Evolutionary conservation across 2,888 invertebrate genomes (phyloP).

Genomic region (Amiota communis): DNA sequence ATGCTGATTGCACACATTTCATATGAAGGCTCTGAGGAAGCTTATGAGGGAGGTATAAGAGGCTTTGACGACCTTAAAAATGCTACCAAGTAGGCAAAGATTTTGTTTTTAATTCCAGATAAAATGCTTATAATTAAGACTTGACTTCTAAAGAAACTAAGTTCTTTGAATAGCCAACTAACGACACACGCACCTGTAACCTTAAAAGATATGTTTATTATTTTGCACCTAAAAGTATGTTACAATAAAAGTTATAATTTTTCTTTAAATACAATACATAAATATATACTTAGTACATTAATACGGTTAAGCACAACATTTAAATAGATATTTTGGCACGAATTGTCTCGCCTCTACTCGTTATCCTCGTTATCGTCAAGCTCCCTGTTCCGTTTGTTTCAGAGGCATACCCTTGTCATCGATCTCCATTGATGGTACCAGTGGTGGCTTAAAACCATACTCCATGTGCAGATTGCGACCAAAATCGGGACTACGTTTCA

Average conservation of each 20-base stretch:
- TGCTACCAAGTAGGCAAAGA: slow-evolving; percentile 36
- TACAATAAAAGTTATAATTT: slow-evolving; percentile 43
- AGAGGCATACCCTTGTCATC: slow-evolving; percentile 82
- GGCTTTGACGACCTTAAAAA: slow-evolving; percentile 27
- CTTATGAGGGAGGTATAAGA: neutral
- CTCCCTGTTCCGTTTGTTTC: slow-evolving; percentile 47
- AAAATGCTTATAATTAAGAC: no score
- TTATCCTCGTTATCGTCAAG: neutral
- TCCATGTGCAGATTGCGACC: slow-evolving; percentile 83
- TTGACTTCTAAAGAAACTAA: slow-evolving; percentile 21
- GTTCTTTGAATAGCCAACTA: neutral
- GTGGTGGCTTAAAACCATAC: slow-evolving; percentile 87
- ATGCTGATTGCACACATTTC: slow-evolving; percentile 28
- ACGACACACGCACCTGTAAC: neutral
- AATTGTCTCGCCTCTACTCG: slow-evolving; percentile 29
- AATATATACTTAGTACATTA: slow-evolving; percentile 41
- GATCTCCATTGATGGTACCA: slow-evolving; percentile 86
- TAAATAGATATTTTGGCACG: slow-evolving; percentile 58
- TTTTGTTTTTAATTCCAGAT: neutral
- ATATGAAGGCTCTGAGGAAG: neutral
- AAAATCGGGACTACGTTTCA: slow-evolving; percentile 74
- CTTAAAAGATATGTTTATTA: slow-evolving; percentile 41
- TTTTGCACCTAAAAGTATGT: slow-evolving; percentile 29
- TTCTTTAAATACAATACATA: slow-evolving; percentile 52
- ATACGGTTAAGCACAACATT: slow-evolving; percentile 34